Conservation (phyloP, 2,797 vertebrate species). For the Cercopithecus hamlyni region DNA sequence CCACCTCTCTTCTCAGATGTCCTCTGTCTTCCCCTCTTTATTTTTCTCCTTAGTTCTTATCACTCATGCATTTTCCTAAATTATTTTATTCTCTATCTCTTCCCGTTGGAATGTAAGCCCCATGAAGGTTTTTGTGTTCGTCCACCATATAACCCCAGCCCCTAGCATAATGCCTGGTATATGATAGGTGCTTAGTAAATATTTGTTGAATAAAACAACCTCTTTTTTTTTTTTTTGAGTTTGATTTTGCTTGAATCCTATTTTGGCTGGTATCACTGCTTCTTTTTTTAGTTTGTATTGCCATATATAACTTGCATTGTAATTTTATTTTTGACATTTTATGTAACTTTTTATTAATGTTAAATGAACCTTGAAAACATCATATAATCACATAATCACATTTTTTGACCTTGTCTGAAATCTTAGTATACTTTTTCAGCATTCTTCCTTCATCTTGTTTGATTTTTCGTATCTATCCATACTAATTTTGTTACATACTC, state of each 20-base stretch:
- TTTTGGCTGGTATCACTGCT: not conserved
- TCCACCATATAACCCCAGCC: not conserved
- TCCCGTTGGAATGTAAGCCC: not conserved
- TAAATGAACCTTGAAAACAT: not conserved
- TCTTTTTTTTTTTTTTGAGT: not conserved
- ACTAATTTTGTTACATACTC: not conserved
- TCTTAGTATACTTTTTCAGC: not conserved
- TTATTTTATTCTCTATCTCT: not conserved
- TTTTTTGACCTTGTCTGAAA: not conserved
- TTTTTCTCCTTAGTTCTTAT: not conserved
- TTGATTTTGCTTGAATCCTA: not conserved
- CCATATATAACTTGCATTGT: not conserved
- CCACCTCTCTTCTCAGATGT: not conserved
- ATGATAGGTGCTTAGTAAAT: not conserved
- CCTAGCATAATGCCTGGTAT: not conserved
- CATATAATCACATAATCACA: not conserved
- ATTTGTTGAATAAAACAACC: not conserved
- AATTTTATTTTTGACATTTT: not conserved
- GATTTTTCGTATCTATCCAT: not conserved
- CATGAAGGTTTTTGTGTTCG: not conserved
- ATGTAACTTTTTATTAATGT: not conserved
- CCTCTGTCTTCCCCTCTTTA: not conserved
- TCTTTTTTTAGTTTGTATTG: not conserved
- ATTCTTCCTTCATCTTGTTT: not conserved
- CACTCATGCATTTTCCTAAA: not conserved